Percentiles rank a stretch among this genome's conserved stretches.
phyloP scores from a whole-genome alignment of 2,888 invertebrate species.

The Cryptosula pallasiana region DNA sequence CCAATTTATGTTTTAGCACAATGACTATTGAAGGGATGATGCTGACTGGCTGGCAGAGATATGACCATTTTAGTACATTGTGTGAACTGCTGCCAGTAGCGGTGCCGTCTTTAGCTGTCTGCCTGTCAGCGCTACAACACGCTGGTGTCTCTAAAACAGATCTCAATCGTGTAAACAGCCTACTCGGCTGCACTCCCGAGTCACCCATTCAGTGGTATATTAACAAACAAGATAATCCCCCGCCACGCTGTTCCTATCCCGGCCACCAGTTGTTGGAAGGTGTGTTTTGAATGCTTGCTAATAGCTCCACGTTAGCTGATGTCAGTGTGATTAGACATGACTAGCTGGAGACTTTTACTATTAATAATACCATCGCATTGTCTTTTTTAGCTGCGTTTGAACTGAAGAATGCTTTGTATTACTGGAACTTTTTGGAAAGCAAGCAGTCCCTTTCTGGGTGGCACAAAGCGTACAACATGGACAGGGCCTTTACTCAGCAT shows the following conservation, averaged over 20 bases:
- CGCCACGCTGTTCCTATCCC: background rate
- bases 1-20: conserved; percentile 12
- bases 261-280: conserved; percentile 7
- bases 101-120: conserved; percentile 52
- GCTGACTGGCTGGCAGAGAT: conserved; percentile 56
- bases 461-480: conserved; percentile 1
- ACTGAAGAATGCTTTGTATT: conserved; percentile 2
- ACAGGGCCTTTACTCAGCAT: background rate
- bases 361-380: background rate
- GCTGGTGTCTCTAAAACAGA: conserved; percentile 11
- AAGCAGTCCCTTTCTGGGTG: background rate
- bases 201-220: conserved; percentile 1
- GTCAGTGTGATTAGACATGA: too few species aligned
- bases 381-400: background rate
- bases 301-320: too few species aligned
- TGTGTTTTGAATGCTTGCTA: too few species aligned
- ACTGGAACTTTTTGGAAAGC: background rate
- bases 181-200: background rate
- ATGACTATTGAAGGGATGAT: conserved; percentile 49
- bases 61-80: conserved; percentile 54
- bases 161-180: background rate
- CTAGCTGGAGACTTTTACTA: too few species aligned
- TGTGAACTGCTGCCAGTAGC: conserved; percentile 56
- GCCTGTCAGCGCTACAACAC: conserved; percentile 31
- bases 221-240: background rate